These are phyloP conservation scores for Stichodactyla helianthus DNA, from an alignment of 64 coral and sea anemone genomes.

Conservation along the genomic window DNA sequence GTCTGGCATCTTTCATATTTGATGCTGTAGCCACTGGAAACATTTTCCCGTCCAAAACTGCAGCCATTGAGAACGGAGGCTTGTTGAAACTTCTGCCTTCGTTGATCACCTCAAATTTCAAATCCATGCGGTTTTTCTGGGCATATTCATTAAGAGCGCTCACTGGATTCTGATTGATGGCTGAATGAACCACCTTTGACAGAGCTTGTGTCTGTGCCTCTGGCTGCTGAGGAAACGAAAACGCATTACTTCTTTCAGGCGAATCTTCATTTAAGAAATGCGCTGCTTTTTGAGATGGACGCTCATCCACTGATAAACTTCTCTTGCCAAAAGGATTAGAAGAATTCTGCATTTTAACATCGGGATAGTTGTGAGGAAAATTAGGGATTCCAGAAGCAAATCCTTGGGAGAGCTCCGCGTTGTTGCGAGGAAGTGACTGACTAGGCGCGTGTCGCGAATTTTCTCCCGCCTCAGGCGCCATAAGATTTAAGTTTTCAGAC, in stretches of 20 bases:
- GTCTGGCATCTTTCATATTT: conserved; percentile 83
- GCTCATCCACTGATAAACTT: background rate
- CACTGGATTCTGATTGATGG: conserved; percentile 94
- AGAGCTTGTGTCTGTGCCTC: conserved; percentile 28
- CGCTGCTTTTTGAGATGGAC: background rate
- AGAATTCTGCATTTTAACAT: background rate
- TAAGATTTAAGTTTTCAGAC: conserved; percentile 7
- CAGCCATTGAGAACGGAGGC: conserved; percentile 63
- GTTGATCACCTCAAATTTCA: conserved; percentile 67
- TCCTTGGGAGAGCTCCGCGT: background rate
- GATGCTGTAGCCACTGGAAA: conserved; percentile 72
- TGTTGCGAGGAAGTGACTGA: background rate
- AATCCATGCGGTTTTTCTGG: conserved; percentile 77
- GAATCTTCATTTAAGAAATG: background rate
- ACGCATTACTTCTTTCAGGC: background rate
- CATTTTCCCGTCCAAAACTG: conserved; percentile 47
- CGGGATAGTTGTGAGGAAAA: background rate
- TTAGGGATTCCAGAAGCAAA: background rate
- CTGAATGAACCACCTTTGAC: conserved; percentile 64
- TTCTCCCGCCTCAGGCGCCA: background rate
- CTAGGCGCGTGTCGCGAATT: background rate
- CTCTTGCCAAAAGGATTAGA: conserved; percentile 8
- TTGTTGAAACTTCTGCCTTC: conserved; percentile 47
- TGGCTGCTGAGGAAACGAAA: background rate
- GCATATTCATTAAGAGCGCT: conserved; percentile 94